Evolutionary conservation across 2,113 vertebrate genomes (phyloP), one percentile per base, ranked within the genome.

Genomic region (Rhinolophus sinicus): DNA sequence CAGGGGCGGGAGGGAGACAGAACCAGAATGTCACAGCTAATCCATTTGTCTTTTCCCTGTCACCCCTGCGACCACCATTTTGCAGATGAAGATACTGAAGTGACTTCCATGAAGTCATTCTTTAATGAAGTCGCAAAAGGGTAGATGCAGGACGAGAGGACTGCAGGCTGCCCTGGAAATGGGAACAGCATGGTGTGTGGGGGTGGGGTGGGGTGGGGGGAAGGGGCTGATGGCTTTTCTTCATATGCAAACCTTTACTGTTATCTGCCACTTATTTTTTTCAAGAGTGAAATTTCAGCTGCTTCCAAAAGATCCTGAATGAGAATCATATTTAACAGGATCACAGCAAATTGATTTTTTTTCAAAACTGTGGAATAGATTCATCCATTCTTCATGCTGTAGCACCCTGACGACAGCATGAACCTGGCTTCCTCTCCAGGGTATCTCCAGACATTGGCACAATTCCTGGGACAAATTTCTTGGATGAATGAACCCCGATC

Each of bases 301-400:
- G 14, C 40, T 91, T 93, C 82, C 77, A 30, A 89, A 93, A 94
- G 35, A 75, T 91, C 35, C 8, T 70, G 40, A 88, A 33, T 19
- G 15, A 87, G 47, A 62, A 58, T 92, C 38, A 28, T 40, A 44
- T 28, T 76, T 78, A 47, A n/a, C 47, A n/a, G 16, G 67, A 78
- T 75, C 58, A 70, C 28, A 82, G 26, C 18, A 35, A 78, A 85
- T 21, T 8, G 40, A 38, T 35, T 69, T 72, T 62, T 62, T 60
- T 38, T 12, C 38, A 38, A 73, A 87, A 28, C 58, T 6, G 14
- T 16, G 10, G n/a, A 84, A 19, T 13, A 60, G 54, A 65, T 76
- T 21, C 26, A 73, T n/a, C 24, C 4, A 5, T 47, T 72, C 72
- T 88, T 85, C n/a, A 8, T 10, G 47, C 14, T n/a, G 38, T 7